phyloP scores from a whole-genome alignment of 2,113 vertebrate species.

The Alouatta palliata region DNA sequence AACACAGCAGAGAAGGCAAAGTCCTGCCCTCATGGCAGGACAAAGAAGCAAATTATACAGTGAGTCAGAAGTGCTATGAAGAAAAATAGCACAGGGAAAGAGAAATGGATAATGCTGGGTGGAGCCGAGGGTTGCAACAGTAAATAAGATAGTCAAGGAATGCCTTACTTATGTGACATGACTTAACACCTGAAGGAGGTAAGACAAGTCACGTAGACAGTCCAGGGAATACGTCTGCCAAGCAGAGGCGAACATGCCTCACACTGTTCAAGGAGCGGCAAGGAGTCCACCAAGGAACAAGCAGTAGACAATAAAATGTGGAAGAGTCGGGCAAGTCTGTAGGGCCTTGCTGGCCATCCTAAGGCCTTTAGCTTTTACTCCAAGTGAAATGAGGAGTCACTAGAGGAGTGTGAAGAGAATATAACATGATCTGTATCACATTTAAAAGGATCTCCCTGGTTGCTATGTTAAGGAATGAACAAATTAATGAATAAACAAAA shows the following conservation, averaged over 20 bases:
- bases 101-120: neutral
- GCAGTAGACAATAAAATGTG: neutral
- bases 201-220: neutral
- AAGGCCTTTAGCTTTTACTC: neutral
- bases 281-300: neutral
- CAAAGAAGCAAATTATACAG: neutral
- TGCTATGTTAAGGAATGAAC: neutral
- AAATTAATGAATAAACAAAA: neutral
- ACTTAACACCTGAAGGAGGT: neutral
- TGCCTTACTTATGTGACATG: neutral
- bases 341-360: neutral
- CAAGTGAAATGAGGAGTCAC: neutral
- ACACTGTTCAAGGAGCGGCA: neutral
- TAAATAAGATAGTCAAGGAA: neutral
- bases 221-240: neutral
- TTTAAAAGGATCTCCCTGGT: constrained; percentile 18
- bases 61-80: neutral
- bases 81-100: neutral
- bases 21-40: neutral
- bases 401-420: neutral
- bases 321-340: neutral
- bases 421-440: neutral
- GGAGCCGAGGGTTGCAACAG: neutral
- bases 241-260: neutral
- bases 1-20: neutral